Evolutionary conservation across 2,113 vertebrate genomes (phyloP), one percentile per base, ranked within the genome.

Genomic region (Thunnus thynnus): DNA sequence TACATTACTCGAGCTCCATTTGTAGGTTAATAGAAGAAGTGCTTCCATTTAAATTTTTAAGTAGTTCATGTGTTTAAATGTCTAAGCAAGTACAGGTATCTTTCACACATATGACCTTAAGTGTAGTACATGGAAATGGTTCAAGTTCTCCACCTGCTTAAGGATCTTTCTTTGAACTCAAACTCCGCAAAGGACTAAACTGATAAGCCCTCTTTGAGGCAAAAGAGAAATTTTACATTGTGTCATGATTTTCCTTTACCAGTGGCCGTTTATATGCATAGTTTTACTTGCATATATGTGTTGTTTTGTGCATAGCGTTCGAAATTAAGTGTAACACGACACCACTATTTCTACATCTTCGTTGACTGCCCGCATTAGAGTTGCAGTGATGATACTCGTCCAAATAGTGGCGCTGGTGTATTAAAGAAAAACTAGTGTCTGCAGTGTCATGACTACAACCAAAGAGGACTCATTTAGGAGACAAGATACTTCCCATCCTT

Each of bases 371-470:
- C 36, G 6, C 5, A 36, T 36, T 41, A 12, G 0, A 60, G 4
- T 16, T 71, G 73, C 56, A 88, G 18, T 85, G 51, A 48, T 36
- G 0, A 2, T 0, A 3, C 0, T 18, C 6, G 62, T 36, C 78
- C 88, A 1, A 82, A 67, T 0, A 0, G 67, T 25, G 82, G 70
- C 77, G 78, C 74, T 80, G 4, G 17, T 83, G 80, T 32, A 10
- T 67, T 25, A 14, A 20, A 55, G 1, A 64, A 36, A 44, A 6
- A n/a, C 2, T 1, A 17, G 17, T 13, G 66, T 46, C 44, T 72
- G 32, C 8, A 14, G 47, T 63, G 60, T 64, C 65, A 68, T 25
- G 14, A 62, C 7, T 9, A 57, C 55, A 78, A 68, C 47, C 81
- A 75, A 84, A 80, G 65, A 77, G 9, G 2, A 8, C 2, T 16